phyloP scores from a whole-genome alignment of 2,113 vertebrate genomes.

The Diglossa brunneiventris region DNA sequence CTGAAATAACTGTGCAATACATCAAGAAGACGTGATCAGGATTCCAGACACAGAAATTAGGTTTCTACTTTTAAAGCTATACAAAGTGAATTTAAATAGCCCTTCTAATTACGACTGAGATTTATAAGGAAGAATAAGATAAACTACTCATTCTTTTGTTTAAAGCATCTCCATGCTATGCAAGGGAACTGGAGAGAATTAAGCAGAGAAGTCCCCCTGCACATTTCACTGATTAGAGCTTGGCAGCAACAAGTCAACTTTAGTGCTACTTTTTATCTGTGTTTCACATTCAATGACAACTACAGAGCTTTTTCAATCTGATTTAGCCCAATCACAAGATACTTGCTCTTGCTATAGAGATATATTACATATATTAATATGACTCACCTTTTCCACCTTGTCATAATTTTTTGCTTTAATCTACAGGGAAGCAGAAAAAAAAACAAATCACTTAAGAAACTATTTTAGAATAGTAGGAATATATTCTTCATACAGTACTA shows the following conservation, averaged over 20 bases:
- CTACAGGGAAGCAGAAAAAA: constrained; percentile 87
- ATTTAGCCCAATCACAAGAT: neutral
- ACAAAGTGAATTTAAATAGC: neutral
- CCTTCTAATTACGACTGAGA: neutral
- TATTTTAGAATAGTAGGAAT: constrained; percentile 35
- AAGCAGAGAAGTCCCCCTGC: neutral
- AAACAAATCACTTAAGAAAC: constrained; percentile 69
- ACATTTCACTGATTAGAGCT: neutral
- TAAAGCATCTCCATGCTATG: neutral
- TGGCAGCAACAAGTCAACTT: neutral
- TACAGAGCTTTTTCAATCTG: neutral
- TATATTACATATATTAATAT: constrained; percentile 7
- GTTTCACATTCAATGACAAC: neutral
- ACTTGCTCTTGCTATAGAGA: neutral
- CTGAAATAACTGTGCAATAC: constrained; percentile 90
- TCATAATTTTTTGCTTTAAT: constrained; percentile 99
- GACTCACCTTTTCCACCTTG: constrained; percentile 99
- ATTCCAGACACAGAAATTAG: neutral
- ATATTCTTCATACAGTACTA: constrained; percentile 38
- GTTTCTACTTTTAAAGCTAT: neutral
- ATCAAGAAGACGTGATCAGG: constrained; percentile 65
- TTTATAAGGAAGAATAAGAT: neutral
- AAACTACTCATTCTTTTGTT: neutral
- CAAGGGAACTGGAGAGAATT: neutral
- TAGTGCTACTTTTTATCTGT: neutral